Percentiles rank a stretch among this genome's conserved stretches.
Evolutionary conservation across 2,797 vertebrate genomes (phyloP).

Genomic region (Denticeps clupeoides): DNA sequence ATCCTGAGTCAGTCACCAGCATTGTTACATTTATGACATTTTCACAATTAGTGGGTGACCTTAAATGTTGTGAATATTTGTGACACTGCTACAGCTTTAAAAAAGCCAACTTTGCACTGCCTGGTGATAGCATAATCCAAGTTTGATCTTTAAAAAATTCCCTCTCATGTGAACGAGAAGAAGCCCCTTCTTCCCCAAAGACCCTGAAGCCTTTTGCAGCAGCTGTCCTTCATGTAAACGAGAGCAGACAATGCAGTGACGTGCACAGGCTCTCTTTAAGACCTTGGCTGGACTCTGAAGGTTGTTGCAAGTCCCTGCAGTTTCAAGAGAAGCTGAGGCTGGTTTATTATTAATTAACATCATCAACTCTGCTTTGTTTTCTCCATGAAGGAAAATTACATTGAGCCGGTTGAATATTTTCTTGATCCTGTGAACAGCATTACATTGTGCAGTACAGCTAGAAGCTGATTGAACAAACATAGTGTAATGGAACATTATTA

Average conservation of each 20-base stretch:
- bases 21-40: background rate
- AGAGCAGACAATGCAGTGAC: conserved; percentile 18
- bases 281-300: conserved; percentile 21
- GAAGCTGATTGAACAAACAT: no score
- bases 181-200: background rate
- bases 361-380: no score
- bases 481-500: no score
- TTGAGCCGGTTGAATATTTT: no score
- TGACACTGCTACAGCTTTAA: background rate
- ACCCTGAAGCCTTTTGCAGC: conserved; percentile 6
- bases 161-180: background rate
- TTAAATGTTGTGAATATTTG: no score
- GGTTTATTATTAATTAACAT: conserved; percentile 33
- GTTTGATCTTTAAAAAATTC: conserved; percentile 8
- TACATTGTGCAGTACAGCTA: no score
- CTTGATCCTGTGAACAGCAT: no score
- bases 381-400: no score
- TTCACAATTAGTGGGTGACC: no score
- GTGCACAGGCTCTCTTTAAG: background rate
- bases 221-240: conserved; percentile 3
- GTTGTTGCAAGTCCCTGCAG: conserved; percentile 15
- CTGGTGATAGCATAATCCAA: conserved; percentile 9
- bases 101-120: background rate
- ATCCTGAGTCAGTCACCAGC: background rate
- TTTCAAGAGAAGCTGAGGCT: conserved; percentile 20